These are phyloP conservation scores for Scopus umbretta DNA, from an alignment of 2,113 vertebrate genomes.

Conservation along the genomic window DNA sequence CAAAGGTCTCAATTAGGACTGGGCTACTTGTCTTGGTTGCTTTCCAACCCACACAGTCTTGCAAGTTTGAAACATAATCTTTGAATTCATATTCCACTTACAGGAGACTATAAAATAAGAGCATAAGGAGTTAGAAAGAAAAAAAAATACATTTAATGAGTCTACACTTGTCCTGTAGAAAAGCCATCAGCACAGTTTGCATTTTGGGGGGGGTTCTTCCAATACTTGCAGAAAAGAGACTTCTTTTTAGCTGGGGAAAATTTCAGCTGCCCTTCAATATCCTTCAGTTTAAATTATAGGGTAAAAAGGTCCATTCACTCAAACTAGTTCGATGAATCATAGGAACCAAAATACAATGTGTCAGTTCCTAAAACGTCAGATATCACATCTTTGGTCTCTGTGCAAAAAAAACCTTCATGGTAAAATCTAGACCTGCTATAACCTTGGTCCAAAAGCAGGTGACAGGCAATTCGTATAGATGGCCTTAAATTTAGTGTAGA, in stretches of 20 bases:
- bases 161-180: background rate
- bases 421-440: background rate
- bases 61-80: background rate
- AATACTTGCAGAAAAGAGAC: background rate
- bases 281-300: slow-evolving; percentile 30
- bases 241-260: background rate
- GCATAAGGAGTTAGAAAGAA: background rate
- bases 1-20: slow-evolving; percentile 34
- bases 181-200: background rate
- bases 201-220: background rate
- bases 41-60: slow-evolving; percentile 36
- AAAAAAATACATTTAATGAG: background rate
- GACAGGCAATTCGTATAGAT: background rate
- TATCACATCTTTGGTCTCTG: background rate
- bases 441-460: background rate
- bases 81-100: background rate
- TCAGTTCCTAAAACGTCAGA: background rate
- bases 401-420: background rate
- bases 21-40: slow-evolving; percentile 13
- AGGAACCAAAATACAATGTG: background rate
- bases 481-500: background rate
- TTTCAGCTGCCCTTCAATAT: slow-evolving; percentile 14
- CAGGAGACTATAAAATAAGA: background rate
- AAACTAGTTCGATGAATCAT: slow-evolving; percentile 19
- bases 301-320: slow-evolving; percentile 17